These are phyloP conservation scores for Bedellia somnulentella DNA, from an alignment of 2,888 invertebrate species.

Conservation along the genomic window DNA sequence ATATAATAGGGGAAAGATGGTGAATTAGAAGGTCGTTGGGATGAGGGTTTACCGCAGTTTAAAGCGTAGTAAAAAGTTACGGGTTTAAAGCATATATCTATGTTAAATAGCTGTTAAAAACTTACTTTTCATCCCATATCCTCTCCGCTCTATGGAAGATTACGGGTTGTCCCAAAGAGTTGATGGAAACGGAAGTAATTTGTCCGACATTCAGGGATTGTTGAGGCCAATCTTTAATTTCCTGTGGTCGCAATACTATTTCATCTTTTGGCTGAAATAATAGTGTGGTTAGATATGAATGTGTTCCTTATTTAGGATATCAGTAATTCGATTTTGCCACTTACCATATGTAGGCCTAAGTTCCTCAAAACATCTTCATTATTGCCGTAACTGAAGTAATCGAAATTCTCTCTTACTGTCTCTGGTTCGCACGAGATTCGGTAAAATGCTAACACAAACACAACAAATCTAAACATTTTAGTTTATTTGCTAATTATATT, in stretches of 20 bases:
- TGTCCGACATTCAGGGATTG: conserved; percentile 73
- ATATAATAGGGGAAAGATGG: no score
- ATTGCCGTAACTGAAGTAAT: conserved; percentile 45
- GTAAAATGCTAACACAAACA: conserved; percentile 20
- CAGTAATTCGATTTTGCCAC: no score
- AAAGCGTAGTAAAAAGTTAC: no score
- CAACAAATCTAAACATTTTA: conserved; percentile 29
- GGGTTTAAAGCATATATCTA: no score
- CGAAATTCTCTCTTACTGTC: conserved; percentile 45
- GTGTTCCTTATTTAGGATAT: no score
- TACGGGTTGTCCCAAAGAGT: conserved; percentile 75
- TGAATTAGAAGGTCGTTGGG: no score
- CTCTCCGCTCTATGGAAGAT: conserved; percentile 83
- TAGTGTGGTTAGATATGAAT: conserved; percentile 4
- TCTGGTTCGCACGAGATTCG: conserved; percentile 42
- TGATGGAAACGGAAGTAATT: conserved; percentile 83
- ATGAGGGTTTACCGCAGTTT: no score
- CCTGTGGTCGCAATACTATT: conserved; percentile 62
- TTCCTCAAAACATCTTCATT: conserved; percentile 42
- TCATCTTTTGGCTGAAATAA: conserved; percentile 43
- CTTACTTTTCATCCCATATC: conserved; percentile 74
- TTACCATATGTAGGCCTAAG: conserved; percentile 40
- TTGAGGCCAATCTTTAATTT: conserved; percentile 66
- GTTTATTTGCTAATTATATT: not conserved
- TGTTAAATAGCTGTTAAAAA: no score